Conservation (phyloP, 2,888 invertebrate genomes). For the Andricus curvator region DNA sequence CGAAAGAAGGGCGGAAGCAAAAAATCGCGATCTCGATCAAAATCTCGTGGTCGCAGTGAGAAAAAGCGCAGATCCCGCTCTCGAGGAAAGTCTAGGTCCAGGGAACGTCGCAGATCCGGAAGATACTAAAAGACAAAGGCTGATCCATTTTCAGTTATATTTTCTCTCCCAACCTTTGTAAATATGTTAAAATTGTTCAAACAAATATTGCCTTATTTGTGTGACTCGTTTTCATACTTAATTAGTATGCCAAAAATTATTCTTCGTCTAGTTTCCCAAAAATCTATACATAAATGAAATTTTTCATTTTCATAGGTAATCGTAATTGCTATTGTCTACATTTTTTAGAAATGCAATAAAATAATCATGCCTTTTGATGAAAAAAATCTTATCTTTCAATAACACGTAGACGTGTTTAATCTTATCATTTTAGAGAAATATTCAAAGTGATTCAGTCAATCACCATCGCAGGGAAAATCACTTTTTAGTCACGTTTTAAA, state of each 20-base stretch:
- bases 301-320: background rate
- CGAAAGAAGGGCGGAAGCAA: constrained; percentile 23
- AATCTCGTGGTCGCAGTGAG: constrained; percentile 79
- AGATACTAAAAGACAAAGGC: constrained; percentile 74
- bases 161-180: background rate
- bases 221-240: background rate
- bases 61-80: constrained; percentile 76
- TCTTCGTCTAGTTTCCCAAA: background rate
- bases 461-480: too few relatives aligned
- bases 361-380: background rate
- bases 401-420: too few relatives aligned
- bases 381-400: background rate
- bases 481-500: too few relatives aligned
- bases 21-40: constrained; percentile 80
- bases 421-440: too few relatives aligned
- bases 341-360: constrained; percentile 8
- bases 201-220: background rate
- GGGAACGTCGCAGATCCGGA: constrained; percentile 78
- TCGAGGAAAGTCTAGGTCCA: constrained; percentile 75
- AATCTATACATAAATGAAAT: background rate
- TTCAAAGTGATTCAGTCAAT: too few relatives aligned
- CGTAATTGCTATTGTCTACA: background rate
- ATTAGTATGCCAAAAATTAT: background rate
- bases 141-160: background rate
- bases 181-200: background rate